phyloP scores from a whole-genome alignment of 1,140 invertebrate species.

The Drosophila burlai region DNA sequence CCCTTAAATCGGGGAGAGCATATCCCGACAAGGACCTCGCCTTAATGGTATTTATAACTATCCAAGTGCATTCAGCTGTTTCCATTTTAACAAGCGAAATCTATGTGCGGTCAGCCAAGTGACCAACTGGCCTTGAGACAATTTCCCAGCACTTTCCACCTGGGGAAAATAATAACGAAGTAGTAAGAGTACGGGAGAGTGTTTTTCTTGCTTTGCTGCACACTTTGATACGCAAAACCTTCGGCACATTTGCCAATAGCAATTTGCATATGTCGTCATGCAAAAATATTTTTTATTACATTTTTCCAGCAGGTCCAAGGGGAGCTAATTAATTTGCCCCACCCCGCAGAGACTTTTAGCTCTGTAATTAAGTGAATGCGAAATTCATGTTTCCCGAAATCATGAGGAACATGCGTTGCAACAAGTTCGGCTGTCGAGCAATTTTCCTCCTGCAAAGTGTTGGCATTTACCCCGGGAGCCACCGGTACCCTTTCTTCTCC shows the following conservation, averaged over 20 bases:
- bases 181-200: neutral
- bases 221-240: constrained; percentile 66
- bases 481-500: neutral
- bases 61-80: constrained; percentile 70
- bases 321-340: constrained; percentile 71
- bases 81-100: constrained; percentile 63
- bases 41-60: constrained; percentile 10
- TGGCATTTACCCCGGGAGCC: constrained; percentile 55
- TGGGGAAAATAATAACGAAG: constrained; percentile 3
- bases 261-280: constrained; percentile 82
- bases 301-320: constrained; percentile 38
- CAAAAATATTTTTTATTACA: constrained; percentile 76
- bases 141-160: constrained; percentile 40
- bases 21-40: neutral
- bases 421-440: constrained; percentile 71
- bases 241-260: constrained; percentile 28
- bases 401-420: constrained; percentile 72
- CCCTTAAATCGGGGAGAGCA: neutral
- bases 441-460: constrained; percentile 60
- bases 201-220: constrained; percentile 54
- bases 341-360: neutral
- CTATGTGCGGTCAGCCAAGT: constrained; percentile 40
- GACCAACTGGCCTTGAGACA: constrained; percentile 73
- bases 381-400: constrained; percentile 78
- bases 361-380: constrained; percentile 80